Evolutionary conservation across 35 echinoderm and acorn worm genomes (phyloP).

Genomic region (Nesometra sesokonis): DNA sequence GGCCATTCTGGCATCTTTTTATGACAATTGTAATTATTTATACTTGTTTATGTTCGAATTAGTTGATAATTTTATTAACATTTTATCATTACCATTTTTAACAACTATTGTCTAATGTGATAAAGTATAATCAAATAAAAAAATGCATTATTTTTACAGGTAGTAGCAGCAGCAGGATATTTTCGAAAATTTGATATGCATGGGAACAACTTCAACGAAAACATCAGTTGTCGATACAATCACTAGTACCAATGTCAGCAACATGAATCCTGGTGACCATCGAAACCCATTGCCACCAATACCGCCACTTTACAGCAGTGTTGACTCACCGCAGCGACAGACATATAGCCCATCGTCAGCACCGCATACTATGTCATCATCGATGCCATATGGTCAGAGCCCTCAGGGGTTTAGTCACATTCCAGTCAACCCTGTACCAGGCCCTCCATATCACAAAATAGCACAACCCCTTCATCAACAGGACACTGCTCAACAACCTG

Average conservation of each 20-base stretch:
- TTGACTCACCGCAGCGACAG: not conserved
- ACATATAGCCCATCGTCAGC: not conserved
- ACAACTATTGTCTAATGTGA: too few species aligned
- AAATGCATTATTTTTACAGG: not conserved
- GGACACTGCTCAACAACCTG: constrained; percentile 34
- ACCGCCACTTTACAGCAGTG: not conserved
- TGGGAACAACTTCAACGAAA: not conserved
- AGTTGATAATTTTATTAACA: too few species aligned
- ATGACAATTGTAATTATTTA: too few species aligned
- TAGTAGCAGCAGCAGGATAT: not conserved
- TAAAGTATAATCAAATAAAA: too few species aligned
- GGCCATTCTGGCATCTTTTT: too few species aligned
- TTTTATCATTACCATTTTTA: too few species aligned
- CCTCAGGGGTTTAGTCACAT: constrained; percentile 78
- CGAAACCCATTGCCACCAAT: not conserved
- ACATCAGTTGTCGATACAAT: not conserved
- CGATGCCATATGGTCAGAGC: not conserved
- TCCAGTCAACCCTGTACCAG: constrained; percentile 80
- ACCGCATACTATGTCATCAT: not conserved
- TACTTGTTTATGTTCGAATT: too few species aligned
- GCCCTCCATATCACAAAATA: constrained; percentile 88
- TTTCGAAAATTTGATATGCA: not conserved
- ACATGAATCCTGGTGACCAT: not conserved
- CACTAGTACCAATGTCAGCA: not conserved
- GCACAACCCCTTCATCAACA: constrained; percentile 74